phyloP scores from a whole-genome alignment of 2,797 vertebrate genomes.

The Mus minutoides region DNA sequence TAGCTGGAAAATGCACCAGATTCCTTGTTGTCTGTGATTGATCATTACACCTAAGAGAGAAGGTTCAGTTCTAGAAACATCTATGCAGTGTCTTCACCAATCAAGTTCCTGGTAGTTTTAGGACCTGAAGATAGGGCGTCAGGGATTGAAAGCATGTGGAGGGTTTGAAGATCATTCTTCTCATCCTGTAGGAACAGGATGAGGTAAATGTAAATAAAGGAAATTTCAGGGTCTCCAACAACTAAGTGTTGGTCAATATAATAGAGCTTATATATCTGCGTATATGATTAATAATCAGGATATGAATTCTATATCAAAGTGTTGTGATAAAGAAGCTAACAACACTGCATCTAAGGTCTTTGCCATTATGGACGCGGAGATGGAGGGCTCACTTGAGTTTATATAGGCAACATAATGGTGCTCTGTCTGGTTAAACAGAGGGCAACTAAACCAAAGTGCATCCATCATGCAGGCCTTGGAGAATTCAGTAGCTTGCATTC shows the following conservation, averaged over 20 bases:
- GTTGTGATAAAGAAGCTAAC: neutral
- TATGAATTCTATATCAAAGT: neutral
- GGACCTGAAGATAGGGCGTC: neutral
- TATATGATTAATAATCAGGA: neutral
- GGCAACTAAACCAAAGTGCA: neutral
- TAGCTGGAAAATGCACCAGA: neutral
- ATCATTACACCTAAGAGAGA: neutral
- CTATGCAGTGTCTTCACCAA: neutral
- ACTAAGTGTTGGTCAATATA: neutral
- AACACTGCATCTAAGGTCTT: neutral
- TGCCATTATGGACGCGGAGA: neutral
- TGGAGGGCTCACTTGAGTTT: neutral
- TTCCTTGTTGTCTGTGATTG: neutral
- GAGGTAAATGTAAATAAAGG: neutral
- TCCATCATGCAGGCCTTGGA: neutral
- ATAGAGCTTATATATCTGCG: neutral
- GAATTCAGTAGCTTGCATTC: neutral
- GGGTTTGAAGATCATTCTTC: neutral
- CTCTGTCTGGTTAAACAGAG: neutral
- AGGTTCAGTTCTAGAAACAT: neutral
- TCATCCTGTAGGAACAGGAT: neutral
- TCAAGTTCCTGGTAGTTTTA: neutral
- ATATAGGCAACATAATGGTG: neutral
- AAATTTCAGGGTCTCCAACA: neutral
- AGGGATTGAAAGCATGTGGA: accelerated